Evolutionary conservation across 2,797 vertebrate species (phyloP), one percentile per base, ranked within the genome.

Genomic region (Paratrypauchen microcephalus): DNA sequence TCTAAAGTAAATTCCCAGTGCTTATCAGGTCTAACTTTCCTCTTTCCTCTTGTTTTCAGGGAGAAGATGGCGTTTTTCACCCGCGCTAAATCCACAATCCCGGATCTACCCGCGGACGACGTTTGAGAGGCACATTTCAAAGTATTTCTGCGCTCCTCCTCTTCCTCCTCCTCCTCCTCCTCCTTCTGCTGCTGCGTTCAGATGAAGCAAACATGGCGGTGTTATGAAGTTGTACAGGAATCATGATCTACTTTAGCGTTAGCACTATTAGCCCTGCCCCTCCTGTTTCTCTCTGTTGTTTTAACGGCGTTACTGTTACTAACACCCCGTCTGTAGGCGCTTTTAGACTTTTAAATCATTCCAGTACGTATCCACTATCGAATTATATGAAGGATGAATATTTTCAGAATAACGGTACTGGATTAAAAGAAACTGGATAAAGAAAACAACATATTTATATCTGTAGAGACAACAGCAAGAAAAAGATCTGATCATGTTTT

Each of bases 1-100:
- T 32, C 7, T 32, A 8, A 32, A 32, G 32, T 32, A 32, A 32
- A 39, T 39, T 39, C 36, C 36, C 36, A 54, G 52, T 54, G 5
- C 8, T 55, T 55, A 12, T 21, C 3, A 6, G 19, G 21, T 26
- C 23, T 28, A 8, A 21, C 55, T 28, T 16, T 15, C 23, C 19
- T 16, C 55, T 28, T 16, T 15, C 23, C 19, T 16, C 72, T 21
- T 68, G 60, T 11, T 7, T 87, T 15, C 76, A 99, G 97, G 88
- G 97, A 98, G 94, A 99, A 99, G 91, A 98, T 99, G 97, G 97
- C 96, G 0, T 99, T 99, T 92, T 98, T 99, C 92, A 99, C 97
- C 0, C 93, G 95, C 83, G 95, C 95, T 0, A 95, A 95, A 90
- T 93, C 93, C 78, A 95, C 94, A 78, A 95, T 98, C 82, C 95